These are phyloP conservation scores for Hystrix cristata DNA, from an alignment of 2,113 vertebrate species.

Conservation along the genomic window DNA sequence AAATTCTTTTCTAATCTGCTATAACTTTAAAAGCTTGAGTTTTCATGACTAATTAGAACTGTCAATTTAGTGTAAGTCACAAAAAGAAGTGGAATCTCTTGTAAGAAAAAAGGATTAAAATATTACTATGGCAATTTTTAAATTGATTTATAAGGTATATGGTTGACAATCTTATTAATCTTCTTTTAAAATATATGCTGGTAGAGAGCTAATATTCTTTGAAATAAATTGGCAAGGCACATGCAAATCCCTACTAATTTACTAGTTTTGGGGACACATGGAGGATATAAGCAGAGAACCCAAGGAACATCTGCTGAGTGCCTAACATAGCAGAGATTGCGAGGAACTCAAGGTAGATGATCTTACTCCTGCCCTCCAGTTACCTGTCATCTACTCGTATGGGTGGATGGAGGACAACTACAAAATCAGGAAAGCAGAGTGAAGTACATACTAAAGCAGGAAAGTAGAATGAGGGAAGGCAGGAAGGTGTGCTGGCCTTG, in stretches of 20 bases:
- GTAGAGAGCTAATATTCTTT: constrained; percentile 65
- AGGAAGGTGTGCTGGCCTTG: not conserved
- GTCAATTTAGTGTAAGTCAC: constrained; percentile 83
- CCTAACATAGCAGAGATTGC: not conserved
- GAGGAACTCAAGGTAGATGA: not conserved
- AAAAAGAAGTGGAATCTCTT: constrained; percentile 66
- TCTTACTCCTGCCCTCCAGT: not conserved
- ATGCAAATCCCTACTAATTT: constrained; percentile 72
- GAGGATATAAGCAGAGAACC: constrained; percentile 82
- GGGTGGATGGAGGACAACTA: too few species aligned
- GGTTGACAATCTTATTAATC: constrained; percentile 78
- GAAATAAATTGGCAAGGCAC: constrained; percentile 77
- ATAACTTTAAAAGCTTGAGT: constrained; percentile 82
- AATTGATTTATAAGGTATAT: constrained; percentile 67
- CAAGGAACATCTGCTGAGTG: not conserved
- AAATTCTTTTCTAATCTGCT: constrained; percentile 83
- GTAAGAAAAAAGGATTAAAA: constrained; percentile 53
- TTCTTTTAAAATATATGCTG: constrained; percentile 63
- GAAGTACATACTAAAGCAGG: not conserved
- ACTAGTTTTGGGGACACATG: constrained; percentile 66
- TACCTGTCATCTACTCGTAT: not conserved
- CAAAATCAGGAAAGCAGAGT: not conserved
- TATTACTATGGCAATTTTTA: constrained; percentile 70
- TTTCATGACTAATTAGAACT: constrained; percentile 86
- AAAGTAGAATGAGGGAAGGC: not conserved